Percentiles rank a stretch among this genome's conserved stretches.
These are phyloP conservation scores for Calliopum simillimum DNA, from an alignment of 2,888 invertebrate genomes.

Conservation along the genomic window DNA sequence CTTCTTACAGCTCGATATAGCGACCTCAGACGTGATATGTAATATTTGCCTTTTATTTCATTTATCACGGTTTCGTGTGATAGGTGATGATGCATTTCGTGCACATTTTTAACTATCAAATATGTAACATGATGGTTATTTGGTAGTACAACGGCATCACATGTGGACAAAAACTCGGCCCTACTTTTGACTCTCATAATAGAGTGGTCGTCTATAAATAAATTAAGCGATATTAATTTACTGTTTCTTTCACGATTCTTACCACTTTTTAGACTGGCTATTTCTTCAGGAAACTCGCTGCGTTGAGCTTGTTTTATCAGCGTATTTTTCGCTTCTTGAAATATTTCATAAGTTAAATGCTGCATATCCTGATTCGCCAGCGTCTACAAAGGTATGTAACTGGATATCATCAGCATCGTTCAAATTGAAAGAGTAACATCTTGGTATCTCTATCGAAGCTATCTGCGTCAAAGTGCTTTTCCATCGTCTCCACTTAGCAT, in stretches of 20 bases:
- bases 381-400: constrained; percentile 3
- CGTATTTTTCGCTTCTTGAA: not conserved
- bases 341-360: not conserved
- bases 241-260: too few relatives aligned
- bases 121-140: constrained; percentile 36
- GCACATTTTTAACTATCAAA: too few relatives aligned
- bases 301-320: not conserved
- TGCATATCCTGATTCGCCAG: constrained; percentile 2
- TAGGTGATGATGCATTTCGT: constrained; percentile 40
- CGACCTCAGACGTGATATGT: constrained; percentile 33
- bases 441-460: too few relatives aligned
- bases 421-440: too few relatives aligned
- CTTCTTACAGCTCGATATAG: constrained; percentile 41
- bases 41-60: constrained; percentile 37
- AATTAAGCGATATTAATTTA: too few relatives aligned
- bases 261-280: too few relatives aligned
- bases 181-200: not conserved
- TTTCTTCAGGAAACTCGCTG: too few relatives aligned
- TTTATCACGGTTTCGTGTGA: constrained; percentile 41
- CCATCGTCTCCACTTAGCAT: too few relatives aligned
- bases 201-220: not conserved
- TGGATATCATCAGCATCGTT: not conserved
- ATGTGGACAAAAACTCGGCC: not conserved
- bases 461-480: too few relatives aligned
- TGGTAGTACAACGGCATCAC: constrained; percentile 20